Evolutionary conservation across 2,797 vertebrate genomes (phyloP), one percentile per base, ranked within the genome.

Genomic region (Enteromius fasciolatus): DNA sequence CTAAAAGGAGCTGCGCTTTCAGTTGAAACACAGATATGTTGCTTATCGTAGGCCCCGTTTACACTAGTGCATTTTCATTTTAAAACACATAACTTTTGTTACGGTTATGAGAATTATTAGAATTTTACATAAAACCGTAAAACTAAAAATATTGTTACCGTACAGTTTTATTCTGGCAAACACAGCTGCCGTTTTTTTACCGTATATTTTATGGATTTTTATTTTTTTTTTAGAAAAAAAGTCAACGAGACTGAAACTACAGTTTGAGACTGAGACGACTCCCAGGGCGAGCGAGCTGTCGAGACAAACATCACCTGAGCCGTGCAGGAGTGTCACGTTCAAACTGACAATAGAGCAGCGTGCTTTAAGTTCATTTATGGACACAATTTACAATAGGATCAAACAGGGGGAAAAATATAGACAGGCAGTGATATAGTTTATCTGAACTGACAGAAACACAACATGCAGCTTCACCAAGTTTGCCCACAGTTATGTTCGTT

Each of bases 261-360:
- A 25, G 46, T 73, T 28, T 73, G 46, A 73, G 70, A 18, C 48
- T 20, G 48, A 0, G 28, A 52, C 5, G 23, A 18, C 12, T 39
- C 31, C 20, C 6, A 50, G 28, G 3, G 0, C 48, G 66, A 66
- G 64, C 28, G 64, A 64, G 12, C 76, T 11, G 41, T 33, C 3
- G 28, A 64, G 6, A 59, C 23, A 63, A 15, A 46, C 54, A 11
- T 76, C 57, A 76, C 23, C 57, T 63, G 75, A 67, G 76, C 63
- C 44, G 11, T 41, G 44, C 64, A 54, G 77, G 64, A 68, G 77
- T 48, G 59, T 54, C 46, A 9, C 4, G 50, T 57, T 15, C 72
- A 75, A 39, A 57, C 50, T 0, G 7, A 75, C 12, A 66, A 20
- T 2, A 57, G 20, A 75, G 57, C n/a, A 1, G 33, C 28, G 15